phyloP scores from a whole-genome alignment of 2,113 vertebrate species.

The Nestor notabilis region DNA sequence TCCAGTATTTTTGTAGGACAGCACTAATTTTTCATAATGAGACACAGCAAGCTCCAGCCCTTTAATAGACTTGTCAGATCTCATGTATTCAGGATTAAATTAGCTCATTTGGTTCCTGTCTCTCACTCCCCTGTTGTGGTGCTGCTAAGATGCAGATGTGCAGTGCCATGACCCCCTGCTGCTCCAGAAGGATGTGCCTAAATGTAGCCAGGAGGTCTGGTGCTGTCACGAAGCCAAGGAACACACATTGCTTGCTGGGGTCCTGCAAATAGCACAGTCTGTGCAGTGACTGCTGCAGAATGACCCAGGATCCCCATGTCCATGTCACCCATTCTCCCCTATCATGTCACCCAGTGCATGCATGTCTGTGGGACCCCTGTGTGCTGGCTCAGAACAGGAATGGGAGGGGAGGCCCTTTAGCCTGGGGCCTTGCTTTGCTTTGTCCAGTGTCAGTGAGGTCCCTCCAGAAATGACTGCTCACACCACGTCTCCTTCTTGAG shows the following conservation, averaged over 20 bases:
- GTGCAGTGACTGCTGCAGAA: background rate
- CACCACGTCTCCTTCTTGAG: background rate
- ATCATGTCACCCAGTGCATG: background rate
- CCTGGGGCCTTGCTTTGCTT: background rate
- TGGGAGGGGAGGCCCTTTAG: background rate
- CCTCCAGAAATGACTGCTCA: background rate
- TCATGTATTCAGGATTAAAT: slow-evolving; percentile 21
- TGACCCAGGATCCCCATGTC: background rate
- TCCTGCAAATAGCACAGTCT: background rate
- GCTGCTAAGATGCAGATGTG: background rate
- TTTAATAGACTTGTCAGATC: slow-evolving; percentile 61
- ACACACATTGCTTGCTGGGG: rapidly evolving
- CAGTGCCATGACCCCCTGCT: background rate
- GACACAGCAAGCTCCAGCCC: slow-evolving; percentile 28
- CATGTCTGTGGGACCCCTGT: background rate
- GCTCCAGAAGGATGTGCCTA: background rate
- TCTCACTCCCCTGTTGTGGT: slow-evolving; percentile 16
- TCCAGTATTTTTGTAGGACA: slow-evolving; percentile 52
- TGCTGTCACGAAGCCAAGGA: background rate
- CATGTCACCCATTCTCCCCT: rapidly evolving
- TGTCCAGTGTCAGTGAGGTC: background rate
- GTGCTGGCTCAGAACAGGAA: background rate
- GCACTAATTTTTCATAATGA: slow-evolving; percentile 57
- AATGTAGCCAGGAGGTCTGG: background rate
- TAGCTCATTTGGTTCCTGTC: slow-evolving; percentile 52